These are phyloP conservation scores for Halichoerus grypus DNA, from an alignment of 2,113 vertebrate genomes.

Conservation along the genomic window DNA sequence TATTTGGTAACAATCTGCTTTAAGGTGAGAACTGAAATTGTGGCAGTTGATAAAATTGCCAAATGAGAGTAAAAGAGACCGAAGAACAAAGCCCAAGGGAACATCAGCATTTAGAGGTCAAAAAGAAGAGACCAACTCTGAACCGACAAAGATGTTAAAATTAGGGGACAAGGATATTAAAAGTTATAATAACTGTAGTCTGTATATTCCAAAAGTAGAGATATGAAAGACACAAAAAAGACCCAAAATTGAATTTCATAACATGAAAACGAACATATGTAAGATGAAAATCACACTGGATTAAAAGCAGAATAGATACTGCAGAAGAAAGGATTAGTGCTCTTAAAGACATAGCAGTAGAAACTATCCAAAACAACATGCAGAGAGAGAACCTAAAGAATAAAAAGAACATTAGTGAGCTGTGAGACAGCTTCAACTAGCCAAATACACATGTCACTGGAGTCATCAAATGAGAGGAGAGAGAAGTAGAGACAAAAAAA, in stretches of 20 bases:
- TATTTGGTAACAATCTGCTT: background rate
- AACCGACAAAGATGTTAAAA: background rate
- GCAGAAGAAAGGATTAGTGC: background rate
- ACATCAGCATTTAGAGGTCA: background rate
- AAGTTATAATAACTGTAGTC: background rate
- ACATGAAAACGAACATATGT: background rate
- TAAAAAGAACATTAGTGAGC: background rate
- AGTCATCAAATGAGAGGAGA: background rate
- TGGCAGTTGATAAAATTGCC: background rate
- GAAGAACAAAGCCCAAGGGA: background rate
- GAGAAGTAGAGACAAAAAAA: background rate
- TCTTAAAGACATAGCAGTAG: background rate
- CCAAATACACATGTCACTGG: background rate
- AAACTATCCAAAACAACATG: background rate
- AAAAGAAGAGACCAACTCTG: background rate
- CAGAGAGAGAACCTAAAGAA: background rate
- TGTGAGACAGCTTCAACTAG: background rate
- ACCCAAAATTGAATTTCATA: background rate
- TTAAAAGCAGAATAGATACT: background rate
- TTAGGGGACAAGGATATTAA: background rate
- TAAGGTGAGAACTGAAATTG: background rate
- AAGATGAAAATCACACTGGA: background rate
- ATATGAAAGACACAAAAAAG: background rate
- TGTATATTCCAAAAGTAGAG: background rate
- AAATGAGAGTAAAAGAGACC: background rate